These are phyloP conservation scores for Cherax destructor DNA, from an alignment of 1,140 invertebrate genomes.

Conservation along the genomic window DNA sequence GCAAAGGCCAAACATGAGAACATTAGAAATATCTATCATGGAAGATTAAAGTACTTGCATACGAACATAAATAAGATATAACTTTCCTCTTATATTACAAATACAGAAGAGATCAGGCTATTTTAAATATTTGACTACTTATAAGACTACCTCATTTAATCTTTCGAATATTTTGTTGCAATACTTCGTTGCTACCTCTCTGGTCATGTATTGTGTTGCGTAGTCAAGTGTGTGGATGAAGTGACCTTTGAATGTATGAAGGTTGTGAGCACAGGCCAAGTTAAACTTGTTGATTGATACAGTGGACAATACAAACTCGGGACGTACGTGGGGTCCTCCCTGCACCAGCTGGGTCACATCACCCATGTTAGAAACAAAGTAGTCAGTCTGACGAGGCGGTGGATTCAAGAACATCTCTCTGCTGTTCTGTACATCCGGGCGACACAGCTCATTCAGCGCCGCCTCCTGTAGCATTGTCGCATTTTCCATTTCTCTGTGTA, in stretches of 20 bases:
- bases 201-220: not conserved
- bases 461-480: not conserved
- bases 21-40: too few species aligned
- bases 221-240: not conserved
- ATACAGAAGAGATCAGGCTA: too few species aligned
- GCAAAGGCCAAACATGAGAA: too few species aligned
- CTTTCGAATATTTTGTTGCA: not conserved
- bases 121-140: too few species aligned
- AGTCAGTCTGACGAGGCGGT: not conserved
- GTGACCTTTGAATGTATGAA: not conserved
- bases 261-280: not conserved
- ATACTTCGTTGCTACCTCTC: not conserved
- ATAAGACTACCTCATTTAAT: not conserved
- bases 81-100: too few species aligned
- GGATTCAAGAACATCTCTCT: not conserved
- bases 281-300: not conserved
- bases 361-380: not conserved
- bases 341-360: not conserved
- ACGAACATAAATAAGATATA: too few species aligned
- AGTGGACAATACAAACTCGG: not conserved
- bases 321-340: conserved; percentile 6
- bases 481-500: not conserved
- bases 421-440: not conserved
- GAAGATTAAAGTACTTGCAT: too few species aligned
- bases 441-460: not conserved